These are phyloP conservation scores for Leucophenga maculata DNA, from an alignment of 2,888 invertebrate species.

Conservation along the genomic window DNA sequence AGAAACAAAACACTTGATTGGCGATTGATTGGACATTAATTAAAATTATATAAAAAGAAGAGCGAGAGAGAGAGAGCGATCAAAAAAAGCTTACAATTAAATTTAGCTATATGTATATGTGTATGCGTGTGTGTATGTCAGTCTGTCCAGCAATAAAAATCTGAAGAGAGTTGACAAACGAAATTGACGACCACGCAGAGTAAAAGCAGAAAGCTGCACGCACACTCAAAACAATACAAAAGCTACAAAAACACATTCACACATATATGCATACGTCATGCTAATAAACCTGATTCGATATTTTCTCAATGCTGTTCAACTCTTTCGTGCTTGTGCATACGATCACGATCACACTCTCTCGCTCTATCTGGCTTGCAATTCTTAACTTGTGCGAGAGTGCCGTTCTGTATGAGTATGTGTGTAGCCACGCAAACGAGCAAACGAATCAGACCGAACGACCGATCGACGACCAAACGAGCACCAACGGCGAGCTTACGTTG, in stretches of 20 bases:
- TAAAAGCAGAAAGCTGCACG: background rate
- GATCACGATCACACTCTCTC: background rate
- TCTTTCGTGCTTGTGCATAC: background rate
- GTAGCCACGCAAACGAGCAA: conserved; percentile 39
- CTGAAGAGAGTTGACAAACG: too few species aligned
- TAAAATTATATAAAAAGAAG: too few species aligned
- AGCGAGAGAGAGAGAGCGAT: too few species aligned
- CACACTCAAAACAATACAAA: background rate
- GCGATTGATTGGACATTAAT: too few species aligned
- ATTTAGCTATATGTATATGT: too few species aligned
- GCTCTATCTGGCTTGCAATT: too few species aligned
- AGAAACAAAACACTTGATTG: too few species aligned
- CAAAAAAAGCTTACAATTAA: too few species aligned
- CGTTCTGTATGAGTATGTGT: background rate
- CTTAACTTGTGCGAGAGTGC: too few species aligned
- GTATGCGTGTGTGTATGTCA: too few species aligned
- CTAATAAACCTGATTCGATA: conserved; percentile 15
- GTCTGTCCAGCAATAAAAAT: too few species aligned
- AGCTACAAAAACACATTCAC: too few species aligned
- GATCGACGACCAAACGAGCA: conserved; percentile 33
- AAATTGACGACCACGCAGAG: background rate
- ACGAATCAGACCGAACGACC: conserved; percentile 42
- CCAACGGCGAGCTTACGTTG: conserved; percentile 46
- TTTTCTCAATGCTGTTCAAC: background rate
- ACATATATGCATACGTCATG: background rate